Conservation (phyloP, 2,888 invertebrate species). For the Drosophila macrothrix region DNA sequence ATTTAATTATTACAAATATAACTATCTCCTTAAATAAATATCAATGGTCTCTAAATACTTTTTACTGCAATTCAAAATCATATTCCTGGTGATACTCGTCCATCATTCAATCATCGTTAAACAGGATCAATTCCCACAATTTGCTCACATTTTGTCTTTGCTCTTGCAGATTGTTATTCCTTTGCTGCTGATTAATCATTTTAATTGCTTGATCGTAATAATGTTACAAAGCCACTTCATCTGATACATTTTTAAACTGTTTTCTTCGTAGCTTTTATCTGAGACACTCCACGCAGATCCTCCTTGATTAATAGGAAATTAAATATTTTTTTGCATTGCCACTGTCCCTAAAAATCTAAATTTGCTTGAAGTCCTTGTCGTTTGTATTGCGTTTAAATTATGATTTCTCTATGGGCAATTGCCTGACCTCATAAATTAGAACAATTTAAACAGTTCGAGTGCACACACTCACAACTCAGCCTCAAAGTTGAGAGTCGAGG, state of each 20-base stretch:
- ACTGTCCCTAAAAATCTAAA: neutral
- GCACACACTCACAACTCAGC: conserved; percentile 16
- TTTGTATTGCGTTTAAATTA: conserved; percentile 6
- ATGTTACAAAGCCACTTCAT: neutral
- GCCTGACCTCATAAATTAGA: conserved; percentile 62
- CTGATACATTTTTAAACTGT: neutral
- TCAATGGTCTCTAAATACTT: neutral
- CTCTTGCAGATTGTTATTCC: neutral
- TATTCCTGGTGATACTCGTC: neutral
- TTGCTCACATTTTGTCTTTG: neutral
- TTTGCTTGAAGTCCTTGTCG: conserved; percentile 16
- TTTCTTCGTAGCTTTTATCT: neutral
- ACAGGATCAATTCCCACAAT: neutral
- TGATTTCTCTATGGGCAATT: conserved; percentile 37
- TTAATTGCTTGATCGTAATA: neutral
- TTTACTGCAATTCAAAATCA: neutral
- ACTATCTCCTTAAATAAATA: neutral
- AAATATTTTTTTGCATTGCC: neutral
- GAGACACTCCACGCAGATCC: neutral
- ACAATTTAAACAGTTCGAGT: conserved; percentile 31
- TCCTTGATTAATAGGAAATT: neutral
- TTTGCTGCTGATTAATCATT: neutral
- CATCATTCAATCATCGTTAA: neutral
- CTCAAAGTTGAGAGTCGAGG: conserved; percentile 2
- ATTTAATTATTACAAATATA: neutral